Evolutionary conservation across 35 echinoderm and acorn worm species (phyloP).

Genomic region (Antedon bifida): DNA sequence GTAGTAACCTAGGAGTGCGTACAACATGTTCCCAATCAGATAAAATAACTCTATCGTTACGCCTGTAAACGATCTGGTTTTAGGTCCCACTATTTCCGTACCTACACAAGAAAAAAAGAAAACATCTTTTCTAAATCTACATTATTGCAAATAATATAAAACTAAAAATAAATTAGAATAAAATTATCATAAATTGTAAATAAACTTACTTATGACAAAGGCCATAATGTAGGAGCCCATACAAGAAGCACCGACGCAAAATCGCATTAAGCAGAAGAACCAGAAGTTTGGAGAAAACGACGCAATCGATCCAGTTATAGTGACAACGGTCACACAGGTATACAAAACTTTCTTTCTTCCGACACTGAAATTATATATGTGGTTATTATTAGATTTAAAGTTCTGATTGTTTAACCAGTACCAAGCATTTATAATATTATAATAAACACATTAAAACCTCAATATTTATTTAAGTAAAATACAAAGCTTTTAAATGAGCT

Average conservation of each 20-base stretch:
- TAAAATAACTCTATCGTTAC: slow-evolving; percentile 32
- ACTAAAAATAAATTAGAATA: too few species aligned
- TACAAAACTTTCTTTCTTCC: slow-evolving; percentile 23
- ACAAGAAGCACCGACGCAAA: slow-evolving; percentile 14
- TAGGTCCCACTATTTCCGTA: slow-evolving; percentile 64
- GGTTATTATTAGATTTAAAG: too few species aligned
- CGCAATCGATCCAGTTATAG: background rate
- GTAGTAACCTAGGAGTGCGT: slow-evolving; percentile 55
- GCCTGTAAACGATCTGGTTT: slow-evolving; percentile 17
- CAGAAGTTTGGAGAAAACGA: slow-evolving; percentile 13
- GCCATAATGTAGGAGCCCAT: slow-evolving; percentile 15
- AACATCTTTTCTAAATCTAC: background rate
- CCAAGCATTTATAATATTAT: too few species aligned
- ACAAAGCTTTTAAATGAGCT: too few species aligned
- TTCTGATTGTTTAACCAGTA: too few species aligned
- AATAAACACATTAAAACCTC: too few species aligned
- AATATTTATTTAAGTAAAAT: too few species aligned
- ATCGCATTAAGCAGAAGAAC: slow-evolving; percentile 24
- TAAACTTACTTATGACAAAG: slow-evolving; percentile 24
- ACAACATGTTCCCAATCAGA: slow-evolving; percentile 57
- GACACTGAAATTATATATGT: slow-evolving; percentile 25
- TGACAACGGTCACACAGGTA: slow-evolving; percentile 2
- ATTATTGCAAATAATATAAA: too few species aligned
- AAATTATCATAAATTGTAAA: too few species aligned
- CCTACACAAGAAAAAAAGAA: slow-evolving; percentile 11